Base-by-base conservation (phyloP, 2,797 vertebrate species). In the Oceanodroma leucorhoa region DNA sequence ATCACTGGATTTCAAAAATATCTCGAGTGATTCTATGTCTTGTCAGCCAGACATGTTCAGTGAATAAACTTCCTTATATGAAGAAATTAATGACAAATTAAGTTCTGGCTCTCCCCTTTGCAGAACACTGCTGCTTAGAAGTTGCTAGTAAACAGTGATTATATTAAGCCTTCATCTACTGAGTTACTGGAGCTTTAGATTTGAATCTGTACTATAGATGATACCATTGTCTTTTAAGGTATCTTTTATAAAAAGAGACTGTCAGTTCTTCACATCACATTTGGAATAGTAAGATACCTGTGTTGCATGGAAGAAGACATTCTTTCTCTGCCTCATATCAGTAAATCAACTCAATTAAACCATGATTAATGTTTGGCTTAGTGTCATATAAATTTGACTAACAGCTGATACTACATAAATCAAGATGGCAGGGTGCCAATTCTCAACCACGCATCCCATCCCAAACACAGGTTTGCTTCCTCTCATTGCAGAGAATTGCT, bases 321-420 rank as follows among this genome's bases (percentile, higher is more conserved):
- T 70, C 32, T 73, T 79, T 89, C 61, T 67, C 41, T 77, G 46
- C 36, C 45, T 90, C 40, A 16, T 83, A 91, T 75, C 29, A 2
- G 51, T 73, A 94, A 94, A 95, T 83, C 91, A 65, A 54, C 30
- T 78, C 80, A 94, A 94, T 91, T 95, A 87, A 91, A 71, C 13
- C 41, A 85, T 75, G 84, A 96, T 91, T 94, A 78, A 96, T 57
- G 62, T 77, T 94, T 93, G 58, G 40, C 55, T 94, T 58, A 58
- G 43, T 65, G 65, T 80, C 83, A 89, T 34, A 62, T 22, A 69
- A 71, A 96, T 92, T 94, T 96, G 48, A 82, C 83, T 79, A 87
- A 90, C 58, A 80, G 71, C 75, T 93, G 78, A 93, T 84, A 90
- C 41, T 67, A 76, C 62, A n/a, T 36, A 77, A 88, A 94, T 82